phyloP scores from a whole-genome alignment of 2,888 invertebrate genomes.

The Craniophora ligustri region DNA sequence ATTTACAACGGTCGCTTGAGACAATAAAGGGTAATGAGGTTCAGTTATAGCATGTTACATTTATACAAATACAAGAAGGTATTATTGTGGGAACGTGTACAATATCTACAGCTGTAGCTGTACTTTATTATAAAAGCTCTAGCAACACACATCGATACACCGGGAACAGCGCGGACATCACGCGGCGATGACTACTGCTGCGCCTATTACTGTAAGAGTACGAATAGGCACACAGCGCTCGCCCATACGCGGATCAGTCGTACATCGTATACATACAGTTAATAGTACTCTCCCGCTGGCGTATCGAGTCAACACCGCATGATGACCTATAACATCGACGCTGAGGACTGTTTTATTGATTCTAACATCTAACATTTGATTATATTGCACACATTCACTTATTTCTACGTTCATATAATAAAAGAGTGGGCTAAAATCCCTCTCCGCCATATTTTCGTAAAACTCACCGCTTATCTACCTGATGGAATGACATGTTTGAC shows the following conservation, averaged over 20 bases:
- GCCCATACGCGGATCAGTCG: background rate
- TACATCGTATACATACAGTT: background rate
- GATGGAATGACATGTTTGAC: conserved; percentile 84
- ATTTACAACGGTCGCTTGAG: conserved; percentile 75
- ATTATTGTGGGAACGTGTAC: conserved; percentile 72
- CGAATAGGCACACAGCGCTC: background rate
- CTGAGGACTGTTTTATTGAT: conserved; percentile 65
- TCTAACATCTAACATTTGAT: conserved; percentile 80
- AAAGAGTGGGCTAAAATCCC: conserved; percentile 86
- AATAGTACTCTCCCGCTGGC: background rate
- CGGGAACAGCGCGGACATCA: conserved; percentile 46
- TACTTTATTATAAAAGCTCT: conserved; percentile 64
- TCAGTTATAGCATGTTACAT: conserved; percentile 67
- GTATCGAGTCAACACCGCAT: conserved; percentile 41
- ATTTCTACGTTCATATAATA: conserved; percentile 73
- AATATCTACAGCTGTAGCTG: conserved; percentile 73
- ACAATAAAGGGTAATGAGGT: conserved; percentile 66
- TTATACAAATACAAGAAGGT: conserved; percentile 64
- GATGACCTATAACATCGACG: conserved; percentile 63
- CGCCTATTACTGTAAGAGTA: too few relatives aligned
- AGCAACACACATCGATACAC: conserved; percentile 66
- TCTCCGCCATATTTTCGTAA: conserved; percentile 88
- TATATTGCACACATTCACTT: conserved; percentile 86
- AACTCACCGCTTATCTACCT: conserved; percentile 87
- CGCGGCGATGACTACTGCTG: conserved; percentile 14